Evolutionary conservation across 2,797 vertebrate genomes (phyloP).

Genomic region (Tenualosa thibaudeaui): DNA sequence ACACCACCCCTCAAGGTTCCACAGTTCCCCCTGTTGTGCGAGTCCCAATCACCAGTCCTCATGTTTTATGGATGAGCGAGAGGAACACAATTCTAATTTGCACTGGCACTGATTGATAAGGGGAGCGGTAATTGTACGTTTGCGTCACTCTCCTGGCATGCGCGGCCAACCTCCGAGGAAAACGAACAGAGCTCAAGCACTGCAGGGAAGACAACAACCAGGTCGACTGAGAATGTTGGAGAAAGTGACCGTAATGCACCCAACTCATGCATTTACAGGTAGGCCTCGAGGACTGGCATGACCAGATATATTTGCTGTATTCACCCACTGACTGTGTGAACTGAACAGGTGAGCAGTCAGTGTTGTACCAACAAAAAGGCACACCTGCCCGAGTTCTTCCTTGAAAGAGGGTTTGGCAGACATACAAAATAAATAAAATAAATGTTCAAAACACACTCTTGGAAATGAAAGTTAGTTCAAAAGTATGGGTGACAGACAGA

Average conservation of each 20-base stretch:
- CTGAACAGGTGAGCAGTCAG: background rate
- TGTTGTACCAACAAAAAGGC: background rate
- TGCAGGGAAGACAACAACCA: background rate
- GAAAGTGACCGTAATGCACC: background rate
- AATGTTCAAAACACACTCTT: background rate
- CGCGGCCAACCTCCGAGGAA: background rate
- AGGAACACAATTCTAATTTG: slow-evolving; percentile 39
- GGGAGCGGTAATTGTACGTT: slow-evolving; percentile 15
- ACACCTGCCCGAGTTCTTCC: background rate
- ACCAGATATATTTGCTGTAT: background rate
- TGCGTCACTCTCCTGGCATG: background rate
- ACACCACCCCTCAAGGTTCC: slow-evolving; percentile 22
- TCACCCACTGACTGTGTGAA: background rate
- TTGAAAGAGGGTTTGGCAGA: background rate
- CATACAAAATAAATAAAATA: background rate
- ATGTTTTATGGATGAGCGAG: slow-evolving; percentile 49
- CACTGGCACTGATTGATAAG: slow-evolving; percentile 33
- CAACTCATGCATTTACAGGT: too few species aligned
- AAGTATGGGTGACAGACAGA: too few species aligned
- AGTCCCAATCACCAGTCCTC: slow-evolving; percentile 4
- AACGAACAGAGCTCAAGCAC: background rate
- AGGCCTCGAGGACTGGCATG: background rate
- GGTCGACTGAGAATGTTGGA: background rate
- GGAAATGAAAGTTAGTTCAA: background rate
- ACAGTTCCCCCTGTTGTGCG: background rate